These are phyloP conservation scores for Achlya flavicornis DNA, from an alignment of 2,888 invertebrate genomes.

Conservation along the genomic window DNA sequence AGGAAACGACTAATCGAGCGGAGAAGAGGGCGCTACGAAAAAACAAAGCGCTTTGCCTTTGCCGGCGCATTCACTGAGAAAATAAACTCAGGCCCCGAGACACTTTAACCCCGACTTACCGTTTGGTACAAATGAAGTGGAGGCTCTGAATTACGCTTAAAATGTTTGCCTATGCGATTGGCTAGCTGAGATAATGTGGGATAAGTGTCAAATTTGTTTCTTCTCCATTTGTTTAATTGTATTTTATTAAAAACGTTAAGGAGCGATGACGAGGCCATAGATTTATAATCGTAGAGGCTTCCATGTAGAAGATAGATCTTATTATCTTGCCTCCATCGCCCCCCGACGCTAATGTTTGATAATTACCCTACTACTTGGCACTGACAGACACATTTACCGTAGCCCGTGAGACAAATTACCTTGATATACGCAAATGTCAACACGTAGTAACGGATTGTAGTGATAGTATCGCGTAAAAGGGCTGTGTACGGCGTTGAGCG, in stretches of 20 bases:
- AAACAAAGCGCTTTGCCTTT: constrained; percentile 65
- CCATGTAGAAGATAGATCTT: too few relatives aligned
- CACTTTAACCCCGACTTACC: constrained; percentile 49
- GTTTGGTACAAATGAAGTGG: constrained; percentile 62
- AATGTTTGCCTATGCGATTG: constrained; percentile 41
- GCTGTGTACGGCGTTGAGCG: constrained; percentile 31
- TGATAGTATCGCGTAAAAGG: constrained; percentile 40
- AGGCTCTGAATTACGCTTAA: constrained; percentile 56
- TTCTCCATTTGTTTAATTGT: neutral
- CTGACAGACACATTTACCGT: neutral
- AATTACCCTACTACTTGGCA: too few relatives aligned
- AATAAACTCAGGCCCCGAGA: constrained; percentile 64
- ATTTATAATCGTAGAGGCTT: too few relatives aligned
- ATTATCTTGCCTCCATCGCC: too few relatives aligned
- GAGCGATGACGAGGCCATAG: too few relatives aligned
- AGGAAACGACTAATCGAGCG: constrained; percentile 63
- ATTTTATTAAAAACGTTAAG: too few relatives aligned
- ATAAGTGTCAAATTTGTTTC: too few relatives aligned
- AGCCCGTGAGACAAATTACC: constrained; percentile 38
- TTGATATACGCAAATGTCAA: constrained; percentile 39
- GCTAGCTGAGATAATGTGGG: neutral
- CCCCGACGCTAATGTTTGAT: too few relatives aligned
- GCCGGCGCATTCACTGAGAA: constrained; percentile 55
- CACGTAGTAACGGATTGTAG: constrained; percentile 38
- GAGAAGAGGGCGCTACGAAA: constrained; percentile 45